These are phyloP conservation scores for Siniperca knerii DNA, from an alignment of 2,113 vertebrate species.

Conservation along the genomic window DNA sequence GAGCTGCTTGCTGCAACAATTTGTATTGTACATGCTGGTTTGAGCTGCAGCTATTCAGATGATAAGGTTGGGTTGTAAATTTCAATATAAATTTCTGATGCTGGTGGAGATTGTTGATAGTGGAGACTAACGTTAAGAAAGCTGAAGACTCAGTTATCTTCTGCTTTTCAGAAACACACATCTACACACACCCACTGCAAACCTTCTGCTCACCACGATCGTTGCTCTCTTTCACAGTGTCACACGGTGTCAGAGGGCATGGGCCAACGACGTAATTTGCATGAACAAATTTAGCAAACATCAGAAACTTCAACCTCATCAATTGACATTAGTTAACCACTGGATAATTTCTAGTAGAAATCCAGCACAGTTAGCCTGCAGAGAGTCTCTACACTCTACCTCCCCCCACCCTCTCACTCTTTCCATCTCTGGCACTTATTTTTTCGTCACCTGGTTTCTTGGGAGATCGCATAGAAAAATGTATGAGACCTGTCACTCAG, in stretches of 20 bases:
- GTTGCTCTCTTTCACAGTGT: no score
- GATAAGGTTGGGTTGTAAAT: no score
- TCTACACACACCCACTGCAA: no score
- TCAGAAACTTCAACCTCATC: neutral
- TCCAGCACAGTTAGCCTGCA: slow-evolving; percentile 3
- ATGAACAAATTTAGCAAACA: neutral
- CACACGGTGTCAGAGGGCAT: neutral
- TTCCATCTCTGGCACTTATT: slow-evolving; percentile 36
- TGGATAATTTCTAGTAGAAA: slow-evolving; percentile 33
- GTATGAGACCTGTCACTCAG: slow-evolving; percentile 68
- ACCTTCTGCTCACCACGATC: no score
- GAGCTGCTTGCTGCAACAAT: no score
- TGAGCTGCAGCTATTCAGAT: neutral
- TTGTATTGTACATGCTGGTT: neutral
- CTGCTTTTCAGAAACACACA: no score
- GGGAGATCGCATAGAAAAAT: slow-evolving; percentile 72
- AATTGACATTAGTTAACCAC: neutral
- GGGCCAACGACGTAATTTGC: neutral
- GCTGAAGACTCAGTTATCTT: no score
- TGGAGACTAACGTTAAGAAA: no score
- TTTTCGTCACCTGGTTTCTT: slow-evolving; percentile 51
- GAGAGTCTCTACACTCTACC: slow-evolving; percentile 3
- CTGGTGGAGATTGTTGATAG: no score
- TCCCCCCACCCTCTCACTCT: slow-evolving; percentile 5
- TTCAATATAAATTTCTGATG: no score